These are phyloP conservation scores for Laterallus jamaicensis DNA, from an alignment of 2,113 vertebrate genomes.

Conservation along the genomic window DNA sequence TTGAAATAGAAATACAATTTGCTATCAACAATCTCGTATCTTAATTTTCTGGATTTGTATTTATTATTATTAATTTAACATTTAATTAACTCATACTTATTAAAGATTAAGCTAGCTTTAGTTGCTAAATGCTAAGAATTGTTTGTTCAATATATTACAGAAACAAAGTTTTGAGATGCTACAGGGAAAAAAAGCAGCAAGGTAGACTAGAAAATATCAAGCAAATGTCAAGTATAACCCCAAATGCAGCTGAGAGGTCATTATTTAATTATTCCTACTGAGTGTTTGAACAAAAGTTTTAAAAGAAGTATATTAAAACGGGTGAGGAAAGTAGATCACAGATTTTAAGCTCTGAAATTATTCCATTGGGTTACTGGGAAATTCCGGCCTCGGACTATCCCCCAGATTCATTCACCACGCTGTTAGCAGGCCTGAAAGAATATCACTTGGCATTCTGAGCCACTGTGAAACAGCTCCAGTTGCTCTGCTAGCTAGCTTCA, in stretches of 20 bases:
- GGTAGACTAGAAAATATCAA: neutral
- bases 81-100: neutral
- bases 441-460: neutral
- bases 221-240: slow-evolving; percentile 7
- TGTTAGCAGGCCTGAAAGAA: neutral
- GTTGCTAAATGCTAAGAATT: neutral
- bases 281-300: neutral
- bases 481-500: neutral
- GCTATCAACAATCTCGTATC: neutral
- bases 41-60: neutral
- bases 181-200: neutral
- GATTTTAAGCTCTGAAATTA: neutral
- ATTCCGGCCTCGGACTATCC: neutral
- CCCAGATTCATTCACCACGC: neutral
- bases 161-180: neutral
- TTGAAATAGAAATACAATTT: neutral
- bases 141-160: neutral
- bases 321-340: neutral
- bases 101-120: neutral
- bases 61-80: neutral
- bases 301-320: neutral
- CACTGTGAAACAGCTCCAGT: neutral
- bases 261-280: neutral
- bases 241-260: neutral
- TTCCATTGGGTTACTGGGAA: neutral